Evolutionary conservation across 2,888 invertebrate genomes (phyloP), one percentile per base, ranked within the genome.

Genomic region (Sceliomorpha sp.): DNA sequence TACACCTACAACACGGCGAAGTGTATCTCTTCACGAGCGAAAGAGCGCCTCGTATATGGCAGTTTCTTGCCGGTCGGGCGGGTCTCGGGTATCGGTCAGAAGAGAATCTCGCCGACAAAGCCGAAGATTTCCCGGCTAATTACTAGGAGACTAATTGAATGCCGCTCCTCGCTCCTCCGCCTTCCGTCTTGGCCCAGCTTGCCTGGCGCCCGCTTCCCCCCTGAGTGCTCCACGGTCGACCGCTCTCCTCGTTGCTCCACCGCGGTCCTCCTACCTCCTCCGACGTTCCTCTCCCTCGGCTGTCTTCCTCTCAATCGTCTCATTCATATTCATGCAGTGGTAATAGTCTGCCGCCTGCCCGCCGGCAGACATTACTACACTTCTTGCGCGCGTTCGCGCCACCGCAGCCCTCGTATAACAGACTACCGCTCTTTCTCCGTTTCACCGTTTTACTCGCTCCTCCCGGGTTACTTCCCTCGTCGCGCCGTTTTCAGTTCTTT

Each of bases 111-210:
- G 80, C 83, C 84, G 84, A 83, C 84, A 84, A 84, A 83, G 83
- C 82, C 77, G 74, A 84, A 86, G 85, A 87, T 88, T 88, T 88
- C 87, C 88, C 88, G 83, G 87, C 87, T 88, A 88, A 88, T 88
- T 88, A 87, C 88, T 82, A 82, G 80, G 82, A 82, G 85, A 85
- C 88, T 88, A 88, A 88, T 88, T 88, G 87, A 88, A 88, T 87
- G 86, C 86, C 78, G 81, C 76, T 79, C 79, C 73, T 74, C 72
- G 75, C 74, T 68, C 66, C 76, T 39, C 58, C 60, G 39, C 42
- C 63, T 56, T 56, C 56, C 48, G 34, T 48, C 34, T 32, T 36
- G 5, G 10, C 45, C 37, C 17, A 42, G 20, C 26, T 20, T 34
- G 26, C 29, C 31, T 36, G 15, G 5, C 58, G 40, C 27, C 48